Conservation (phyloP, 2,113 vertebrate species). For the Rhinogobius similis region DNA sequence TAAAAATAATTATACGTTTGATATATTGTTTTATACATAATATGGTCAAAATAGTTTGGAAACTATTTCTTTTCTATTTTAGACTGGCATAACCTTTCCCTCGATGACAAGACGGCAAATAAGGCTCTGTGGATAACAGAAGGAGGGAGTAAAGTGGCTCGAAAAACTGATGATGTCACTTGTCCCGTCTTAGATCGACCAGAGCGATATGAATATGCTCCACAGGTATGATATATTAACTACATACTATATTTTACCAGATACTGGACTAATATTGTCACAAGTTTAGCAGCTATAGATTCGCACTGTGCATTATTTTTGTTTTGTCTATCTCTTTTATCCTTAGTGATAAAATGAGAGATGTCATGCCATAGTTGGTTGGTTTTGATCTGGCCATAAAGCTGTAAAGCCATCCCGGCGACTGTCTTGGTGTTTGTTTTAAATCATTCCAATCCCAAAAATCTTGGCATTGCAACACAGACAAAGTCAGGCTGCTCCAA, state of each 20-base stretch:
- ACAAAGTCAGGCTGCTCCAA: conserved; percentile 4
- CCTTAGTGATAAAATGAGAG: neutral
- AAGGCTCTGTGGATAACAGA: conserved; percentile 70
- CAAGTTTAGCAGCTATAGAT: neutral
- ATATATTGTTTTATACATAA: neutral
- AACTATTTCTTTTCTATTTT: neutral
- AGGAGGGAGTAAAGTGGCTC: conserved; percentile 58
- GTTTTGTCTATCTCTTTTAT: neutral
- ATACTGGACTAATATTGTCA: neutral
- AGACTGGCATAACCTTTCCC: conserved; percentile 68
- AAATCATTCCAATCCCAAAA: conserved; percentile 13
- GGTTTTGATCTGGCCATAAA: conserved; percentile 23
- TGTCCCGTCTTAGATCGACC: conserved; percentile 71
- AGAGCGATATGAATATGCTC: conserved; percentile 69
- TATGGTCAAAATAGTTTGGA: neutral
- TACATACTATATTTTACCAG: neutral
- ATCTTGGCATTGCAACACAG: conserved; percentile 2
- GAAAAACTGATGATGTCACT: conserved; percentile 56
- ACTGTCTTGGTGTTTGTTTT: conserved; percentile 31
- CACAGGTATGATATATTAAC: conserved; percentile 59
- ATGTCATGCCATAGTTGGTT: neutral
- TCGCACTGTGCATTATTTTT: neutral
- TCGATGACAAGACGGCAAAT: conserved; percentile 73
- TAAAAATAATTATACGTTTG: conserved; percentile 28
- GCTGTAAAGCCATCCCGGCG: conserved; percentile 7